These are phyloP conservation scores for Nibea coibor DNA, from an alignment of 2,113 vertebrate genomes.

Conservation along the genomic window DNA sequence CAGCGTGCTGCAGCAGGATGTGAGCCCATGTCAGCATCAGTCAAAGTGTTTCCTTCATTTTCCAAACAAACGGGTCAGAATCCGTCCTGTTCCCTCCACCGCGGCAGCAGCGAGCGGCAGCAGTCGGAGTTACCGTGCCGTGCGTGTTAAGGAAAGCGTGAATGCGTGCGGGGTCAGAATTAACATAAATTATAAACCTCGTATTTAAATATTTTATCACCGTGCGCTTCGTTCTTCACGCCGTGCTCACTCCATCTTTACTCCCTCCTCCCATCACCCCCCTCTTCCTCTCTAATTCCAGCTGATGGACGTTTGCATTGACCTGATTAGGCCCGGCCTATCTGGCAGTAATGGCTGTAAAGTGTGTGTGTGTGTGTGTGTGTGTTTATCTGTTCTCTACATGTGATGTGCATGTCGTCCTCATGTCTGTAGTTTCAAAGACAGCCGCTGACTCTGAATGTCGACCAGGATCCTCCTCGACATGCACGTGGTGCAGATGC, in stretches of 20 bases:
- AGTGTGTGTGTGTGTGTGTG: slow-evolving; percentile 11
- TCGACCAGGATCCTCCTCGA: no score
- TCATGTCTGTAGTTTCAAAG: no score
- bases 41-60: neutral
- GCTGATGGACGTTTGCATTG: slow-evolving; percentile 57
- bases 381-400: neutral
- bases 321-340: slow-evolving; percentile 57
- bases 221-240: slow-evolving; percentile 10
- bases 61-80: neutral
- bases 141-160: slow-evolving; percentile 22
- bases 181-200: slow-evolving; percentile 61
- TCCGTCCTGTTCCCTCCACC: neutral
- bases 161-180: slow-evolving; percentile 28
- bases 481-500: no score
- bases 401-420: neutral
- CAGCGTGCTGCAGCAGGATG: no score
- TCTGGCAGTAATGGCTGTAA: slow-evolving; percentile 24
- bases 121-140: neutral
- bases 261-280: neutral
- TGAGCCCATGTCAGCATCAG: neutral
- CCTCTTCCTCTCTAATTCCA: slow-evolving; percentile 33
- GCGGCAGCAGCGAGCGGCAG: neutral
- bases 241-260: slow-evolving; percentile 15
- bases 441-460: no score
- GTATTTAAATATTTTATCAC: slow-evolving; percentile 31